A percentile compares a stretch with the other conserved stretches of the same genome.
Evolutionary conservation across 2,113 vertebrate genomes (phyloP).

Genomic region (Glareola pratincola): DNA sequence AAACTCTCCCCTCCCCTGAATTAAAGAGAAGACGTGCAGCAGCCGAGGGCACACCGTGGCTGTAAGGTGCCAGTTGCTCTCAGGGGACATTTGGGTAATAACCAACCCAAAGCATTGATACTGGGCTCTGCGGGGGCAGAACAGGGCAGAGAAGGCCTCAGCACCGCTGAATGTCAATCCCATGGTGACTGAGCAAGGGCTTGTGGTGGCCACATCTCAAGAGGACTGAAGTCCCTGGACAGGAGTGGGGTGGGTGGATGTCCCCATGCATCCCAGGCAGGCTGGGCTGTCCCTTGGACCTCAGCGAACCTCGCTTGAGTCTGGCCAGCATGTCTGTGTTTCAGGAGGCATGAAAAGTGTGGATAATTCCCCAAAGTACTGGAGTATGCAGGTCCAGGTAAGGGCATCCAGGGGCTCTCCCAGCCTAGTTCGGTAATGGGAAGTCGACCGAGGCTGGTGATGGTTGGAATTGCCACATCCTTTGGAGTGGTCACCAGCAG

Average conservation of each 20-base stretch:
- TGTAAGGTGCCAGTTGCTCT: background rate
- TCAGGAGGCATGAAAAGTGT: background rate
- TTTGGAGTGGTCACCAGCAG: background rate
- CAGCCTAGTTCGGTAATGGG: background rate
- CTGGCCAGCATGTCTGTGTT: background rate
- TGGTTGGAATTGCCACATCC: background rate
- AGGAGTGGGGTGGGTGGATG: background rate
- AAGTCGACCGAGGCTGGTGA: fast-evolving
- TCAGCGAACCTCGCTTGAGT: fast-evolving
- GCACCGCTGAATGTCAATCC: background rate
- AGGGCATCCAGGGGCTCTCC: background rate
- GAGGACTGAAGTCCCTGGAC: background rate
- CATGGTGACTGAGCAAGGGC: background rate
- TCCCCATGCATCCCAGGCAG: fast-evolving
- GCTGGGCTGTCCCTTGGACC: background rate
- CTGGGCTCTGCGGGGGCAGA: background rate
- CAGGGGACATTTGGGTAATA: fast-evolving
- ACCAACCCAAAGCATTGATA: background rate
- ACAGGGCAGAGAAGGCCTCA: background rate
- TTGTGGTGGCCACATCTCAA: background rate
- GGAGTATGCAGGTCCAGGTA: background rate
- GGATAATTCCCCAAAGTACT: background rate
- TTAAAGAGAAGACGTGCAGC: background rate
- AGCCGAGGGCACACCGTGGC: background rate
- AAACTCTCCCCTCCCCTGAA: background rate